A percentile compares a stretch with the other conserved stretches of the same genome.
phyloP scores from a whole-genome alignment of 2,888 invertebrate species.

The Erebia palarica region DNA sequence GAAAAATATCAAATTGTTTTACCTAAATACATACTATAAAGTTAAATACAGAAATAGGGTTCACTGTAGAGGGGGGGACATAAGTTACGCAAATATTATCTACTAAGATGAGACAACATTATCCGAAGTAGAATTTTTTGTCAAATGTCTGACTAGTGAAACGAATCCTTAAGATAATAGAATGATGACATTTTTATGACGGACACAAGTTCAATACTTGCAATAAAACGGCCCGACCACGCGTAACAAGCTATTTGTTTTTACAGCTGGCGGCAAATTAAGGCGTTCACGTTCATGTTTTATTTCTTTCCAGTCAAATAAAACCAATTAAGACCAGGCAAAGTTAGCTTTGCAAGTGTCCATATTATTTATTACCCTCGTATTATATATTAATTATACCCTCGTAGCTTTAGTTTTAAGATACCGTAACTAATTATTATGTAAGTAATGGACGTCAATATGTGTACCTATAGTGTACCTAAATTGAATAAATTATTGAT shows the following conservation, averaged over 20 bases:
- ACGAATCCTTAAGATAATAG: conserved; percentile 10
- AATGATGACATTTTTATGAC: conserved; percentile 33
- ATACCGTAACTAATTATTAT: too few species aligned
- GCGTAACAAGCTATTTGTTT: conserved; percentile 37
- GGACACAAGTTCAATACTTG: conserved; percentile 37
- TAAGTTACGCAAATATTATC: not conserved
- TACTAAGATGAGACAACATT: not conserved
- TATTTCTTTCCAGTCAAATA: conserved; percentile 22
- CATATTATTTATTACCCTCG: not conserved
- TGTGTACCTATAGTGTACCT: too few species aligned
- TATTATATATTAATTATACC: too few species aligned
- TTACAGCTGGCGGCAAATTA: conserved; percentile 36
- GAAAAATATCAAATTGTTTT: too few species aligned
- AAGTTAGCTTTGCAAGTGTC: conserved; percentile 5
- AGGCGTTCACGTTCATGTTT: conserved; percentile 31
- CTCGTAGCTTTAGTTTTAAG: too few species aligned
- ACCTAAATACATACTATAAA: too few species aligned
- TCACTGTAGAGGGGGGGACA: too few species aligned
- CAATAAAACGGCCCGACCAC: conserved; percentile 36
- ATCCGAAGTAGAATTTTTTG: not conserved
- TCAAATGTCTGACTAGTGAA: conserved; percentile 1
- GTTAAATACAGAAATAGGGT: too few species aligned
- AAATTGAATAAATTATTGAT: too few species aligned
- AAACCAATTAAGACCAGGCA: conserved; percentile 9
- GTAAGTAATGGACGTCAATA: too few species aligned